Evolutionary conservation across 2,797 vertebrate genomes (phyloP), one percentile per base, ranked within the genome.

Genomic region (Denticeps clupeoides): DNA sequence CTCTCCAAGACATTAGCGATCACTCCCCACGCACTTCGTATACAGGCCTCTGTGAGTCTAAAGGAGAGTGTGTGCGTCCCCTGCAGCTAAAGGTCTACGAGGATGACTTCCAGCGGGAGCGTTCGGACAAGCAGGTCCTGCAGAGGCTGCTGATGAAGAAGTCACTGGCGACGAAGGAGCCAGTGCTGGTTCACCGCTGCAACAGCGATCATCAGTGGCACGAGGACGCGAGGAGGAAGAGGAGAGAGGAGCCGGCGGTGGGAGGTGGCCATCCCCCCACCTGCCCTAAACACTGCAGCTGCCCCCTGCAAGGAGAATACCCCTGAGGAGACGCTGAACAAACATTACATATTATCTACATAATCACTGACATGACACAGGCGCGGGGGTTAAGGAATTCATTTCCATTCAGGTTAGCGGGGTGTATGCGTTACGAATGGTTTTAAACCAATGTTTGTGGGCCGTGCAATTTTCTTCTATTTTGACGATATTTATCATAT

Each of bases 71-170:
- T n/a, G n/a, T n/a, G n/a, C n/a, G n/a, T n/a, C n/a, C n/a, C n/a
- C n/a, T 21, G 2, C 58, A 88, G 83, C 74, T 85, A 28, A 86
- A 86, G 68, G 64, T 84, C 3, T 87, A 87, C 12, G 82, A 87
- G 51, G 84, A 85, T 28, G 84, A 85, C 69, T 86, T 89, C 59
- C 60, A 73, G 43, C 71, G 80, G 53, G 83, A 86, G 59, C 73
- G 75, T 1, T 82, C 81, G 0, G 84, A 88, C 63, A 88, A 89
- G 53, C 81, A 84, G 68, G 62, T 85, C 43, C 72, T 87, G 52
- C 84, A 88, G 70, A 67, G 79, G 23, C 70, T 88, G 49, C 47
- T 87, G 55, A 47, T 81, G 63, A 83, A 79, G 57, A 84, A 87
- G 51, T 53, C 66, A 0, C 45, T 61, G 5, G 49, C 32, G 0